phyloP scores from a whole-genome alignment of 2,113 vertebrate species.

The Albula goreensis region DNA sequence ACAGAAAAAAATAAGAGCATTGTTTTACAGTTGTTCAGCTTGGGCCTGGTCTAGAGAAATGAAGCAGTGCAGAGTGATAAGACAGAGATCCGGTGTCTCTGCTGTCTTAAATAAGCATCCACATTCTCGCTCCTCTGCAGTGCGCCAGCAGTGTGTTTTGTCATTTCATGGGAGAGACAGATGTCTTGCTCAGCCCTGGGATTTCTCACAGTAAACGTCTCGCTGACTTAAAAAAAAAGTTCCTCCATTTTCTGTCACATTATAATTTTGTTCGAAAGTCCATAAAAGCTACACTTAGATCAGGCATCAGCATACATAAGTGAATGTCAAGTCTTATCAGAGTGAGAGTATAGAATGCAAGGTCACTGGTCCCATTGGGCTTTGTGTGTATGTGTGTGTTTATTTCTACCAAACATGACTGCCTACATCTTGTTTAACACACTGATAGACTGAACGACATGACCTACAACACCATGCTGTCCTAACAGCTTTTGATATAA shows the following conservation, averaged over 20 bases:
- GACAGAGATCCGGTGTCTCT: background rate
- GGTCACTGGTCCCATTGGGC: constrained; percentile 35
- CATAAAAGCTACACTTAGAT: constrained; percentile 27
- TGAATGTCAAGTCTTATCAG: constrained; percentile 30
- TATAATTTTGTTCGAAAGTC: constrained; percentile 17
- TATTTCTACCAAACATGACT: constrained; percentile 24
- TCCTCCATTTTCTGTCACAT: constrained; percentile 9
- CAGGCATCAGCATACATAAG: constrained; percentile 28
- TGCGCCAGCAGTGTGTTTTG: background rate
- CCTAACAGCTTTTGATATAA: constrained; percentile 50
- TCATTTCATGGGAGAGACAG: background rate
- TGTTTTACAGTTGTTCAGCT: background rate
- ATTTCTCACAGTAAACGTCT: background rate
- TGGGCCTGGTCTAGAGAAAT: background rate
- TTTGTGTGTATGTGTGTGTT: background rate
- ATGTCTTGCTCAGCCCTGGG: background rate
- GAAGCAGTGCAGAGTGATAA: background rate
- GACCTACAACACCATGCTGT: constrained; percentile 37
- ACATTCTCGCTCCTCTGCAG: background rate
- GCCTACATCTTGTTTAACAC: constrained; percentile 16
- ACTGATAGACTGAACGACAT: constrained; percentile 25
- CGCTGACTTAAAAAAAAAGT: background rate
- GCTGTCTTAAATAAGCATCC: background rate
- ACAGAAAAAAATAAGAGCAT: background rate
- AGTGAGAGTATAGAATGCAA: constrained; percentile 33